phyloP scores from a whole-genome alignment of 2,797 vertebrate genomes.

The Rhinella marina region DNA sequence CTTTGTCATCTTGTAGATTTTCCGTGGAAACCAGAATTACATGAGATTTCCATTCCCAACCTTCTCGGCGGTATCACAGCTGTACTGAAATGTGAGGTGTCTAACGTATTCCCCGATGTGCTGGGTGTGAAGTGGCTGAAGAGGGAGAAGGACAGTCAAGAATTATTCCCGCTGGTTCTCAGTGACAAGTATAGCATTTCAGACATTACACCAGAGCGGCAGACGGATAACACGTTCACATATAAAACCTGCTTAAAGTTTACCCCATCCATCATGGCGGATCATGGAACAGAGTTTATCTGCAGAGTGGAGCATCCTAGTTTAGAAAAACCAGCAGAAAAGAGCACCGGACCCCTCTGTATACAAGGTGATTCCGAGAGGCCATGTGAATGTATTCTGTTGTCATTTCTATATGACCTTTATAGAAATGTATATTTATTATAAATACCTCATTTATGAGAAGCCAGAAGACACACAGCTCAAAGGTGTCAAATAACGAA shows the following conservation, averaged over 20 bases:
- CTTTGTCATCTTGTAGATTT: slow-evolving; percentile 31
- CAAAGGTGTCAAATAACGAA: no score
- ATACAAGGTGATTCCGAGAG: slow-evolving; percentile 25
- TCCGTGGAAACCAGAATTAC: slow-evolving; percentile 36
- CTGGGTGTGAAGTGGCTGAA: slow-evolving; percentile 42
- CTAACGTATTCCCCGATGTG: slow-evolving; percentile 44
- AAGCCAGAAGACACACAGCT: no score
- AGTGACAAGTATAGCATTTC: slow-evolving; percentile 25
- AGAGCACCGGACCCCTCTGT: slow-evolving; percentile 28
- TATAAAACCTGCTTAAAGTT: slow-evolving; percentile 25
- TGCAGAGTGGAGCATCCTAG: slow-evolving; percentile 47
- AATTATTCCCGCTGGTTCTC: background rate
- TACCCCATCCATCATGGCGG: slow-evolving; percentile 9
- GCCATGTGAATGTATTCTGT: no score
- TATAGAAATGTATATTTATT: background rate
- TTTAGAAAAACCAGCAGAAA: background rate
- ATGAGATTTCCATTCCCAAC: slow-evolving; percentile 41
- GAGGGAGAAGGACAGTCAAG: slow-evolving; percentile 19
- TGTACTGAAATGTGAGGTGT: slow-evolving; percentile 44
- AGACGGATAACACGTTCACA: slow-evolving; percentile 37
- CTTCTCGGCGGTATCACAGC: slow-evolving; percentile 4
- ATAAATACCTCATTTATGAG: background rate
- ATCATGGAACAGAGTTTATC: slow-evolving; percentile 44
- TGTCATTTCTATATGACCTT: no score
- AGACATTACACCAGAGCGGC: slow-evolving; percentile 1